phyloP scores from a whole-genome alignment of 1,140 invertebrate species.

The Zaprionus tsacasi region DNA sequence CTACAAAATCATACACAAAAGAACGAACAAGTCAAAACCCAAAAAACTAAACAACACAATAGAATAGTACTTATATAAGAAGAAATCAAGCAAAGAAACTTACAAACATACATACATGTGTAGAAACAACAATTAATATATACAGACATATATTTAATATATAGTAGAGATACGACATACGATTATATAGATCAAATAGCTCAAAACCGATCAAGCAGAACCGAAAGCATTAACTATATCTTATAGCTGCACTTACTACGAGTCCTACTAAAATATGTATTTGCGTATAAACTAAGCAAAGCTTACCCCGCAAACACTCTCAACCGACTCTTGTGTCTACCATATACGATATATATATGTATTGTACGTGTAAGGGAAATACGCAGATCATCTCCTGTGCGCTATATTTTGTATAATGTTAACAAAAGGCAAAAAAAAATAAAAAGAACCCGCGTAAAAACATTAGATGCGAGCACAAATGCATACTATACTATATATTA shows the following conservation, averaged over 20 bases:
- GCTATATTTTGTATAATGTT: conserved; percentile 45
- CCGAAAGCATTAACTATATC: conserved; percentile 28
- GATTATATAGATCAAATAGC: conserved; percentile 31
- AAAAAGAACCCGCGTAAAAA: neutral
- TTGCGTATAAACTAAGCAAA: conserved; percentile 41
- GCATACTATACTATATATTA: conserved; percentile 39
- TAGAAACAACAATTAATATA: conserved; percentile 52
- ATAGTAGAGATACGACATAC: conserved; percentile 36
- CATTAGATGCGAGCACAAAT: conserved; percentile 28
- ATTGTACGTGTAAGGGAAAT: neutral
- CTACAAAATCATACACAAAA: conserved; percentile 67
- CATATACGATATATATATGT: neutral
- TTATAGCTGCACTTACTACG: conserved; percentile 22
- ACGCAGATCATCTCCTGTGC: conserved; percentile 4
- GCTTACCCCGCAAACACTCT: conserved; percentile 30
- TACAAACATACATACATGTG: conserved; percentile 41
- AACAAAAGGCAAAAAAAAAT: neutral
- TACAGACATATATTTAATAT: conserved; percentile 38
- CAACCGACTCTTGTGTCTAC: conserved; percentile 3
- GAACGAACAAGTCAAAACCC: conserved; percentile 54
- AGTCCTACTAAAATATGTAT: conserved; percentile 27
- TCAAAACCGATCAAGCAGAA: conserved; percentile 30
- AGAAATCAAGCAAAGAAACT: conserved; percentile 10
- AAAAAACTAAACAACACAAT: conserved; percentile 45
- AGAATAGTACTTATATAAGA: conserved; percentile 39